phyloP scores from a whole-genome alignment of 2,113 vertebrate genomes.

The Erpornis zantholeuca region DNA sequence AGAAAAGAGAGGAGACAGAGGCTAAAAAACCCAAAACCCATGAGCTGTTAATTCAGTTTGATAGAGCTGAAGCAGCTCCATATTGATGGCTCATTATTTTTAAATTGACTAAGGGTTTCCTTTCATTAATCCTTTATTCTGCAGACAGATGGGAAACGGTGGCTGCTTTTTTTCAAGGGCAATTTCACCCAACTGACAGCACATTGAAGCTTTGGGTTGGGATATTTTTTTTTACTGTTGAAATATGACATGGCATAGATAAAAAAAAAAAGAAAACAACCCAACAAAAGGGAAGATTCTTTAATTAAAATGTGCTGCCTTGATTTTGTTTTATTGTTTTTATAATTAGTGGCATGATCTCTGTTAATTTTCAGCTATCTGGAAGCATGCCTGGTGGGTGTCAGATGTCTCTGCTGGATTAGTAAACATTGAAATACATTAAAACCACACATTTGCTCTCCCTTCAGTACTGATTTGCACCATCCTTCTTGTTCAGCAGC shows the following conservation, averaged over 20 bases:
- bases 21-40: background rate
- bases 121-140: slow-evolving; percentile 24
- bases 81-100: slow-evolving; percentile 39
- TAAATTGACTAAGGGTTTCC: background rate
- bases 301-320: background rate
- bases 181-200: background rate
- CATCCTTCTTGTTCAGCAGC: background rate
- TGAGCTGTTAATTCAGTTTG: slow-evolving; percentile 1
- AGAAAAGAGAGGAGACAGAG: background rate
- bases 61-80: background rate
- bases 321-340: background rate
- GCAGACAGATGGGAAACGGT: background rate
- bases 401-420: background rate
- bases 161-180: background rate
- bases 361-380: background rate
- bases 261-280: background rate
- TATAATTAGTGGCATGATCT: background rate
- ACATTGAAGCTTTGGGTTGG: background rate
- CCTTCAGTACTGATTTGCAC: background rate
- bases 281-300: background rate
- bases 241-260: background rate
- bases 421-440: background rate
- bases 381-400: background rate
- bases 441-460: background rate
- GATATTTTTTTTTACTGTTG: background rate